A percentile compares a stretch with the other conserved stretches of the same genome.
Evolutionary conservation across 1,140 invertebrate genomes (phyloP).

Genomic region (Ceratina australensis): DNA sequence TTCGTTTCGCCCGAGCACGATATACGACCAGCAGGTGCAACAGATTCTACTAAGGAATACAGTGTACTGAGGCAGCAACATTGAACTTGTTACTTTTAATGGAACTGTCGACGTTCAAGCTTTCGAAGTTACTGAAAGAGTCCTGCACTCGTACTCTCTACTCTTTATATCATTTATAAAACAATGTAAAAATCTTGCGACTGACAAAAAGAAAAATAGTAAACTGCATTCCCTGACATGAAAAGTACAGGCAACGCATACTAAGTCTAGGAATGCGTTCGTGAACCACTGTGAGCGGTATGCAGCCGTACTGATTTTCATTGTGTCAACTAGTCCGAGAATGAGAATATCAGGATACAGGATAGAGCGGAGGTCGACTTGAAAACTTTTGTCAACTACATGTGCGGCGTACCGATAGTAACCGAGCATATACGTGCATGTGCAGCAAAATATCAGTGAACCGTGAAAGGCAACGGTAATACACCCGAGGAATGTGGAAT

Average conservation of each 20-base stretch:
- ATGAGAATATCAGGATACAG: neutral
- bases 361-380: neutral
- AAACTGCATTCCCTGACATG: too few relatives aligned
- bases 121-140: neutral
- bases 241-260: too few relatives aligned
- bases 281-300: too few relatives aligned
- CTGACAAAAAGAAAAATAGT: too few relatives aligned
- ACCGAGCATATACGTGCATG: neutral
- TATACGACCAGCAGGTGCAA: constrained; percentile 19
- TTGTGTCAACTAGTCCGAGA: neutral
- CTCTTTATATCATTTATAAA: too few relatives aligned
- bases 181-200: too few relatives aligned
- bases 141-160: too few relatives aligned
- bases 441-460: constrained; percentile 40
- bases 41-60: neutral
- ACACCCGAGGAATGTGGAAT: constrained; percentile 65
- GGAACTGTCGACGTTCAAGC: neutral
- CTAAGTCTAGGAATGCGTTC: too few relatives aligned
- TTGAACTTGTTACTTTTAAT: neutral
- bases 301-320: too few relatives aligned
- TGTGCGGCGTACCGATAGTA: too few relatives aligned
- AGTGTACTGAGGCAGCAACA: too few relatives aligned
- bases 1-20: neutral
- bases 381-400: constrained; percentile 11
- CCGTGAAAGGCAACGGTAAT: constrained; percentile 65